Conservation (phyloP, 2,888 invertebrate species). For the Pimpla rufipes region DNA sequence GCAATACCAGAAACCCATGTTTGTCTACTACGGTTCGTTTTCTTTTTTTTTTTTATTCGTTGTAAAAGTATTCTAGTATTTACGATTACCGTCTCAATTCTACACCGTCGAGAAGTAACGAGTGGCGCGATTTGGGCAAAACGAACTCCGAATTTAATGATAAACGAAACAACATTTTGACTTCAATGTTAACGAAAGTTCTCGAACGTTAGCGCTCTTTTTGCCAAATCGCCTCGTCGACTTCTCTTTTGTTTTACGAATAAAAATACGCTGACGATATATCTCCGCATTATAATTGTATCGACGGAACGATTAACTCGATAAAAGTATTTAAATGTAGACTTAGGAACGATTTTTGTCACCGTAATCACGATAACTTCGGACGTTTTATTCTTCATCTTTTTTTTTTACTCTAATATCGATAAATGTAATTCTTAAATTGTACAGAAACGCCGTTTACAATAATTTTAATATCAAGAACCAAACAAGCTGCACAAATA, state of each 20-base stretch:
- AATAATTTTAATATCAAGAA: conserved; percentile 53
- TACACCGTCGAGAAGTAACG: not conserved
- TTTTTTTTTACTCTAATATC: conserved; percentile 19
- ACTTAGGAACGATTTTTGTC: conserved; percentile 15
- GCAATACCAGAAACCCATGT: conserved; percentile 60
- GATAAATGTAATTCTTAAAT: conserved; percentile 23
- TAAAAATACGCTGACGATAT: conserved; percentile 48
- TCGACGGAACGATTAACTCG: conserved; percentile 31
- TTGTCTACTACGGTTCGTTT: conserved; percentile 45
- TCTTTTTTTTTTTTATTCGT: conserved; percentile 37
- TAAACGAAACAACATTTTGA: not conserved
- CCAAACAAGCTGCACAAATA: conserved; percentile 65
- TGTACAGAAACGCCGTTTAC: conserved; percentile 50
- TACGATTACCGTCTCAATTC: conserved; percentile 43
- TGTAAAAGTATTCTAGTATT: conserved; percentile 62
- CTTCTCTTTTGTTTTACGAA: not conserved
- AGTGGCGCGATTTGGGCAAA: not conserved
- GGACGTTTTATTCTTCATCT: conserved; percentile 26
- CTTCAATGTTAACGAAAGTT: not conserved
- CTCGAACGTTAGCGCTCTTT: not conserved
- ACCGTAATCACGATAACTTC: conserved; percentile 31
- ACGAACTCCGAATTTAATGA: not conserved
- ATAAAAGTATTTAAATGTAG: conserved; percentile 53
- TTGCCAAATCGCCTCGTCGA: not conserved
- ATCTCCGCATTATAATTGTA: conserved; percentile 53